Base-by-base conservation (phyloP, 1,140 invertebrate genomes). In the Leptoteleia sp. region DNA sequence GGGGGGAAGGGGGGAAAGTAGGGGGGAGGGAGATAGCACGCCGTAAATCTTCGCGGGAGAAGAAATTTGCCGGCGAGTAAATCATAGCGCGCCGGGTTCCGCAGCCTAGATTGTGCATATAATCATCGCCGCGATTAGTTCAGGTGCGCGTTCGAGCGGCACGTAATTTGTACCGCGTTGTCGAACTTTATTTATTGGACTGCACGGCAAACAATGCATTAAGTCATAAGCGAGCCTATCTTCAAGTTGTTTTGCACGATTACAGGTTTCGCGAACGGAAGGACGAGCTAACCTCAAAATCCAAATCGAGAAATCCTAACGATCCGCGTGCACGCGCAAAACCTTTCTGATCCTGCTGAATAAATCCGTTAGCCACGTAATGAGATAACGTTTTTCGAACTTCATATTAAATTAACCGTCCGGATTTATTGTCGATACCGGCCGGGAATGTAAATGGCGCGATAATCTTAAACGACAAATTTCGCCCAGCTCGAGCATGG, bases 141-240 rank as follows among this genome's bases (percentile, higher is more conserved):
- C 57, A 64, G 40, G 48, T 48, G 59, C 70, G 70, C 59, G 59
- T 73, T 73, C 70, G 50, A 73, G 40, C 70, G 50, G 59, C 59
- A 42, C 70, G 59, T 59, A 73, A 65, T 73, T 73, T 73, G 68
- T 72, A 71, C 35, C 42, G 22, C 31, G 50, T 38, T 59, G 57
- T 62, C 70, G 50, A 73, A 62, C 55, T 61, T 71, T 64, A 73
- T 62, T 73, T 73, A 64, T 73, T 48, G 37, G 3, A 22, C 17
- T 29, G 9, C 19, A 31, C 42, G 38, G 35, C 54, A 61, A 71
- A 71, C 55, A 61, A 61, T 61, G 48, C 55, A 52, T 71, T 54
- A 35, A 70, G 68, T 55, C 54, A 57, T 43, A 50, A 70, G 13
- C 13, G 9, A 68, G 31, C 50, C 31, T 35, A 31, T 52, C 62